These are phyloP conservation scores for Cynocephalus volans DNA, from an alignment of 2,113 vertebrate species.

Conservation along the genomic window DNA sequence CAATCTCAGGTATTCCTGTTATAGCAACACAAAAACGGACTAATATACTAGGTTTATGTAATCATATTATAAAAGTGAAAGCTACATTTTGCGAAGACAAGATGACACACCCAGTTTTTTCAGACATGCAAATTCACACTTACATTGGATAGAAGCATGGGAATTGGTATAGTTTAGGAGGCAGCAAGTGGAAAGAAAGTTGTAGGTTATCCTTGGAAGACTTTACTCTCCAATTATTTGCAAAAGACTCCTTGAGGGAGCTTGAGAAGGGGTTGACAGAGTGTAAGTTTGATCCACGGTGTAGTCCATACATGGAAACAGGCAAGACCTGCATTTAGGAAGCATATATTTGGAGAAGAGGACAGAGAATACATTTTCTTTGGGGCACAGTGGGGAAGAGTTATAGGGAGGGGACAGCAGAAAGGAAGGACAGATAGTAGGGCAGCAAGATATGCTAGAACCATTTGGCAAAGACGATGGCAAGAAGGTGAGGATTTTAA, in stretches of 20 bases:
- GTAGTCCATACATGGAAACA: not conserved
- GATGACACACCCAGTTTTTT: not conserved
- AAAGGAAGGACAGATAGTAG: not conserved
- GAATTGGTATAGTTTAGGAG: not conserved
- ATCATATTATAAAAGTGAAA: not conserved
- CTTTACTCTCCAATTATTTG: not conserved
- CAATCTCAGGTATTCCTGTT: too few relatives aligned
- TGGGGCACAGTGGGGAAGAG: too few relatives aligned
- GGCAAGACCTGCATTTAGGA: too few relatives aligned
- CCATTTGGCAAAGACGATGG: not conserved
- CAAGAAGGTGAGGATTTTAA: not conserved
- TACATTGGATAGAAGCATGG: not conserved
- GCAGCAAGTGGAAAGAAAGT: not conserved
- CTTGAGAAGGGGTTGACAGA: not conserved
- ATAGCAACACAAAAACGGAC: too few relatives aligned
- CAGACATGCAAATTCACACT: not conserved
- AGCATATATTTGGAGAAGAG: not conserved
- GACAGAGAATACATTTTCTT: not conserved
- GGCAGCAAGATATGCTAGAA: not conserved
- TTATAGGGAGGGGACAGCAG: not conserved
- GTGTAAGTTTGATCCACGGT: too few relatives aligned
- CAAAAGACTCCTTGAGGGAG: not conserved
- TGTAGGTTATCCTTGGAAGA: not conserved
- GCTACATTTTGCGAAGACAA: not conserved
- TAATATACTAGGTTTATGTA: not conserved